These are phyloP conservation scores for Nibea coibor DNA, from an alignment of 2,113 vertebrate genomes.

Conservation along the genomic window DNA sequence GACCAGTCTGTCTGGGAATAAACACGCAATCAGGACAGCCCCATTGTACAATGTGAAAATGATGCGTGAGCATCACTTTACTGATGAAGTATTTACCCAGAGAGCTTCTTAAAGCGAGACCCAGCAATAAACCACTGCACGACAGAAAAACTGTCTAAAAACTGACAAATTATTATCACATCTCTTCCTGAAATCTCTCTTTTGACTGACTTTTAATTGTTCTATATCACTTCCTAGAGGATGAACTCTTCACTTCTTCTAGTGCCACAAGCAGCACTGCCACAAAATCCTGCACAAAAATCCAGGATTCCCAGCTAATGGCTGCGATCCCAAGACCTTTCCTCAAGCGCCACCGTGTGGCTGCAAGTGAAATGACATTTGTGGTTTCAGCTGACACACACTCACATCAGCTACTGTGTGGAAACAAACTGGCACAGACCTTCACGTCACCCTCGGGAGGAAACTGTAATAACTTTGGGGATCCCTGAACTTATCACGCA, in stretches of 20 bases:
- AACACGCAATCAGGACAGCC: conserved; percentile 17
- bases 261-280: background rate
- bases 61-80: background rate
- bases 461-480: background rate
- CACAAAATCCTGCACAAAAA: background rate
- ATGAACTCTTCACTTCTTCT: background rate
- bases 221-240: no score
- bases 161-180: background rate
- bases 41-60: conserved; percentile 1
- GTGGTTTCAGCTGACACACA: background rate
- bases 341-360: background rate
- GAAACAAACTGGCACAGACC: no score
- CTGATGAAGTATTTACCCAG: conserved; percentile 35
- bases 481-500: background rate
- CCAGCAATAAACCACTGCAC: background rate
- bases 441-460: background rate
- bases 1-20: conserved; percentile 15
- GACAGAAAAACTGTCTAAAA: background rate
- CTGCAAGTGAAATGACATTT: background rate
- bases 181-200: background rate
- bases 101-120: background rate
- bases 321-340: background rate
- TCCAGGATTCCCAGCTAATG: background rate
- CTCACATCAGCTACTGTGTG: background rate
- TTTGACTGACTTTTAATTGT: no score